Percentiles rank a stretch among this genome's conserved stretches.
Evolutionary conservation across 2,797 vertebrate species (phyloP).

Genomic region (Tangara arthus): DNA sequence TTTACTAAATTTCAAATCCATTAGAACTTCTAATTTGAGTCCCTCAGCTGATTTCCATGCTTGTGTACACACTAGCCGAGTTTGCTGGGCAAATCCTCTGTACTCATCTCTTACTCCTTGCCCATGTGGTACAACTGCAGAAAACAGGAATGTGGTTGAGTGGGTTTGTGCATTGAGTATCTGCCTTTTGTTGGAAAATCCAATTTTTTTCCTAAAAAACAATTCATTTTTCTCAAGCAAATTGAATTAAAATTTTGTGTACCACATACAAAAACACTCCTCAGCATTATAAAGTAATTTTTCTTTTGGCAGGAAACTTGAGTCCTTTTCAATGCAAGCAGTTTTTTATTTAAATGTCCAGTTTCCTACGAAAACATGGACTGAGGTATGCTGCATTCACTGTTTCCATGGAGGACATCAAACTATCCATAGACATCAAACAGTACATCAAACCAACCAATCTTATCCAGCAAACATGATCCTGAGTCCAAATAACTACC

Average conservation of each 20-base stretch:
- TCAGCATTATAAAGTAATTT: neutral
- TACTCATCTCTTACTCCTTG: neutral
- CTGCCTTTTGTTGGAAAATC: neutral
- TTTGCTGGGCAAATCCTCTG: neutral
- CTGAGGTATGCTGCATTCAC: neutral
- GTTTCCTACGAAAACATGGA: neutral
- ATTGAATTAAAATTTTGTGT: neutral
- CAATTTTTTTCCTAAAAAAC: neutral
- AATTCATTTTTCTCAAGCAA: neutral
- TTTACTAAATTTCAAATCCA: conserved; percentile 70
- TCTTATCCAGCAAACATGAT: neutral
- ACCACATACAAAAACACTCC: neutral
- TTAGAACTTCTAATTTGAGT: conserved; percentile 59
- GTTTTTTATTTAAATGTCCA: neutral
- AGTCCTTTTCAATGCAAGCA: neutral
- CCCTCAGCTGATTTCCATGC: conserved; percentile 6
- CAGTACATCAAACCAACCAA: neutral
- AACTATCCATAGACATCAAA: neutral
- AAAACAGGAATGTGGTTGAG: neutral
- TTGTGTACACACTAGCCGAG: neutral
- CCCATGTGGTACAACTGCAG: neutral
- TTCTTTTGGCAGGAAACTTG: neutral
- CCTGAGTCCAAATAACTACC: conserved; percentile 52
- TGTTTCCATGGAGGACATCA: neutral
- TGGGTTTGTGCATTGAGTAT: neutral